Base-by-base conservation (phyloP, 2,888 invertebrate species). In the Zhengitettix transpicula region DNA sequence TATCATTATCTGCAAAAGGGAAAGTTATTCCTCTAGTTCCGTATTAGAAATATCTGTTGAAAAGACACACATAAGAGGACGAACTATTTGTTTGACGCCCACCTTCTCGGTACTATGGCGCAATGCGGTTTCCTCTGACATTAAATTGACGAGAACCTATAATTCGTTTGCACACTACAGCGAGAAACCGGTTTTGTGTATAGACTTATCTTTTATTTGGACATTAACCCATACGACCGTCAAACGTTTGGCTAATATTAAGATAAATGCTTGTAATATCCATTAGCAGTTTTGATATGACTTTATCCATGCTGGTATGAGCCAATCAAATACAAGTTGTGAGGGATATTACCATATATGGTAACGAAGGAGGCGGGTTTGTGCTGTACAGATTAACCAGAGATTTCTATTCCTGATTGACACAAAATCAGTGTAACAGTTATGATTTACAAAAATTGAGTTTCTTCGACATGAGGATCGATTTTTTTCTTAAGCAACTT, bases 291-390 rank as follows among this genome's bases (percentile, higher is more conserved):
- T 28, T 17, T 10, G 53, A 52, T 14, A 28, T 28, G 28, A 28
- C 28, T 28, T 28, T 28, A 28, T 28, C 28, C 28, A 28, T 28
- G 28, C 40, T 11, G 52, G 28, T 51, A 44, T 14, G 40, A 60
- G 55, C 75, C 74, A 74, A 74, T 75, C 72, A 69, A 67, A 65
- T 67, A 66, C 62, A 68, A 69, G 71, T 69, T 71, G 69, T 70
- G 72, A 69, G 73, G 72, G 73, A 74, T 74, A 75, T 75, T 74
- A 68, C 75, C 75, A 73, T 74, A 74, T 74, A 75, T 73, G 74
- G 75, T 58, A 58, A 53, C 60, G 60, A 58, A 28, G 28, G 7
- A 28, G 28, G 28, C 28, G 28, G 28, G 28, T 28, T 28, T 28
- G 28, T 28, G 28, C 28, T 28, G 7, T 28, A 28, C 28, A 28